Evolutionary conservation across 2,113 vertebrate genomes (phyloP).

Genomic region (Merops nubicus): DNA sequence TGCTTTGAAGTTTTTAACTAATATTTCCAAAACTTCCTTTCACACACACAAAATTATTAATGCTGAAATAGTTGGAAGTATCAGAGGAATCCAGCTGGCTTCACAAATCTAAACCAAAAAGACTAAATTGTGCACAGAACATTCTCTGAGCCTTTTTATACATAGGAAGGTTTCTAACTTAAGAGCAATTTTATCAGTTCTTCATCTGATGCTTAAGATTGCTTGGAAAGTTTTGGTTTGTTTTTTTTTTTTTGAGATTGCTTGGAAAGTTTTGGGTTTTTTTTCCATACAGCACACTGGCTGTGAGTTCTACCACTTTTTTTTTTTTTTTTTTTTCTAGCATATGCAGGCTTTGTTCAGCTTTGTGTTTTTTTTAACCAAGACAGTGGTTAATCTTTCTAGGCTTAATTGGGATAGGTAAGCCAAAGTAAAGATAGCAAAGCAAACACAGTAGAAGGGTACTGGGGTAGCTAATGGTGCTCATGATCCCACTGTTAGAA

Average conservation of each 20-base stretch:
- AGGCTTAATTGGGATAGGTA: neutral
- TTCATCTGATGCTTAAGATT: neutral
- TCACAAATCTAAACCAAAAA: neutral
- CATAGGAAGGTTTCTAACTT: slow-evolving; percentile 7
- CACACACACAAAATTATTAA: neutral
- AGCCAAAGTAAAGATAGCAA: neutral
- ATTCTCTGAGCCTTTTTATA: neutral
- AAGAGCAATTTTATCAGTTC: neutral
- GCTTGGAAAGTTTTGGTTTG: neutral
- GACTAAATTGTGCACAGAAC: neutral
- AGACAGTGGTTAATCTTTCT: neutral
- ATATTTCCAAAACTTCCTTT: neutral
- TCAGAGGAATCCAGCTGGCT: neutral
- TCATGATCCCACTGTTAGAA: neutral
- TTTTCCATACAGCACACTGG: too few species aligned
- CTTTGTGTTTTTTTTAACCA: too few species aligned
- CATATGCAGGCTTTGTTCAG: too few species aligned
- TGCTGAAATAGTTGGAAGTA: neutral
- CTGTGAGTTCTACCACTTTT: too few species aligned
- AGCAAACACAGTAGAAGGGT: neutral
- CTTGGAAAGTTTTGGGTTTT: too few species aligned
- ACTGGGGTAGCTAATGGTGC: neutral
- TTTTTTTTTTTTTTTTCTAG: neutral
- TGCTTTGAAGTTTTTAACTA: neutral
- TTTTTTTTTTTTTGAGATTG: too few species aligned